Evolutionary conservation across 2,888 invertebrate genomes (phyloP).

Genomic region (Eupithecia pulchellata): DNA sequence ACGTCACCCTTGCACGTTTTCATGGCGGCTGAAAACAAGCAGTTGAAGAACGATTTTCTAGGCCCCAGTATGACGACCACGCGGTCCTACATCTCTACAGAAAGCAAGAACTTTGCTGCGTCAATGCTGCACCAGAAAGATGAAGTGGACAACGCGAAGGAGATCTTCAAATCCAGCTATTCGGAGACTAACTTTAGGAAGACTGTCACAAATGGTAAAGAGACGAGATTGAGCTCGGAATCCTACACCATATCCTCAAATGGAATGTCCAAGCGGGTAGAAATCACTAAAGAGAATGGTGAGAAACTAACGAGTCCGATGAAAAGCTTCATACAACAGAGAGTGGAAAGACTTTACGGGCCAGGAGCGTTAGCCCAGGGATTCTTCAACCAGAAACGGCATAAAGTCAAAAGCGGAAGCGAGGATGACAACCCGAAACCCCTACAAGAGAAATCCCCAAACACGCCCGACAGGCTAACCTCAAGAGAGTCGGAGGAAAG

Average conservation of each 20-base stretch:
- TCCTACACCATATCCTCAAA: constrained; percentile 81
- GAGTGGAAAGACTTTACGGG: constrained; percentile 95
- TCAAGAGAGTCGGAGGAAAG: constrained; percentile 58
- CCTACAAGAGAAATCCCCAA: constrained; percentile 73
- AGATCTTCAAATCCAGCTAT: constrained; percentile 79
- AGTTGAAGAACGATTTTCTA: constrained; percentile 80
- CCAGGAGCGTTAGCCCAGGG: constrained; percentile 94
- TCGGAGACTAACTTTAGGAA: constrained; percentile 81
- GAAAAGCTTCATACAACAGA: constrained; percentile 94
- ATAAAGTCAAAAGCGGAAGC: constrained; percentile 74
- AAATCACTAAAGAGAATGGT: constrained; percentile 81
- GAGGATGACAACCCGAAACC: constrained; percentile 75
- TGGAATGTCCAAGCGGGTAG: constrained; percentile 76
- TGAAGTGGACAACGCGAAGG: constrained; percentile 76
- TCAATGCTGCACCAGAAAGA: constrained; percentile 79
- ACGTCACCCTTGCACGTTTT: constrained; percentile 75
- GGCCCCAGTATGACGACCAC: constrained; percentile 79
- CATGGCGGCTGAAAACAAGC: constrained; percentile 82
- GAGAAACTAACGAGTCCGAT: constrained; percentile 81
- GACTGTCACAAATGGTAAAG: constrained; percentile 72
- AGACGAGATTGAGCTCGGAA: constrained; percentile 68
- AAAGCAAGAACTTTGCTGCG: constrained; percentile 75
- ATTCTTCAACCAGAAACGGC: constrained; percentile 89
- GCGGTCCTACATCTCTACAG: constrained; percentile 71
- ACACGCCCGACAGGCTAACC: constrained; percentile 68